A percentile compares a stretch with the other conserved stretches of the same genome.
These are phyloP conservation scores for Drosophila equinoxialis DNA, from an alignment of 1,140 invertebrate species.

Conservation along the genomic window DNA sequence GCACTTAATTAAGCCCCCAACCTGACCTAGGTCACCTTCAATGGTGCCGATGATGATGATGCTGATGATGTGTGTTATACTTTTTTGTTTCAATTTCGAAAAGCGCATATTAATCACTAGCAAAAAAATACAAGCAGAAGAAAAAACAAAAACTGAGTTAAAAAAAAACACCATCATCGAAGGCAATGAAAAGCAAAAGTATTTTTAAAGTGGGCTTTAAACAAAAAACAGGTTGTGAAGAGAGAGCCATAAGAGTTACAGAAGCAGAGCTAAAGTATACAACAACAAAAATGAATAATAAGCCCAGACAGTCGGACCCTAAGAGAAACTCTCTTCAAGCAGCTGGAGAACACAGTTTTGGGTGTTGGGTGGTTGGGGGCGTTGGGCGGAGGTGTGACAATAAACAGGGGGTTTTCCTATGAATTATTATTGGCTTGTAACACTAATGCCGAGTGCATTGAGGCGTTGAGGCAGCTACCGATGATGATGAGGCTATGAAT, in stretches of 20 bases:
- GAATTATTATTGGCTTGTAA: conserved; percentile 20
- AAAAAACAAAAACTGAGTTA: conserved; percentile 1
- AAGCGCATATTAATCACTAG: conserved; percentile 76
- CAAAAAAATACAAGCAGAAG: background rate
- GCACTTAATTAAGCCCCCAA: conserved; percentile 9
- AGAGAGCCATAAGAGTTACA: conserved; percentile 53
- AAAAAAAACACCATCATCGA: conserved; percentile 55
- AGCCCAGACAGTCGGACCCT: conserved; percentile 57
- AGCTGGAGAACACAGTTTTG: conserved; percentile 13
- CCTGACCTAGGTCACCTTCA: conserved; percentile 2
- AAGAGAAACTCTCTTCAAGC: conserved; percentile 11
- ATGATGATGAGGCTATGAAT: conserved; percentile 42
- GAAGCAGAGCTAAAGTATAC: conserved; percentile 28
- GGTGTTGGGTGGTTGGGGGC: background rate
- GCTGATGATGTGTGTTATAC: conserved; percentile 42
- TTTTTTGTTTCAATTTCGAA: conserved; percentile 63
- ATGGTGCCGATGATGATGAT: background rate
- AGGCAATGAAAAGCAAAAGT: conserved; percentile 80
- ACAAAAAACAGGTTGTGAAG: conserved; percentile 72
- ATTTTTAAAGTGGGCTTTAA: conserved; percentile 79
- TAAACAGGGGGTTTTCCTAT: conserved; percentile 20
- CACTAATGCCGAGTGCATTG: conserved; percentile 52
- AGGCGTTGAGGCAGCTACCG: conserved; percentile 60
- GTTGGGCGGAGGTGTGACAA: conserved; percentile 7
- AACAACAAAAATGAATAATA: too few relatives aligned